Base-by-base conservation (phyloP, 2,797 vertebrate genomes). In the Coccyzus lansbergi region DNA sequence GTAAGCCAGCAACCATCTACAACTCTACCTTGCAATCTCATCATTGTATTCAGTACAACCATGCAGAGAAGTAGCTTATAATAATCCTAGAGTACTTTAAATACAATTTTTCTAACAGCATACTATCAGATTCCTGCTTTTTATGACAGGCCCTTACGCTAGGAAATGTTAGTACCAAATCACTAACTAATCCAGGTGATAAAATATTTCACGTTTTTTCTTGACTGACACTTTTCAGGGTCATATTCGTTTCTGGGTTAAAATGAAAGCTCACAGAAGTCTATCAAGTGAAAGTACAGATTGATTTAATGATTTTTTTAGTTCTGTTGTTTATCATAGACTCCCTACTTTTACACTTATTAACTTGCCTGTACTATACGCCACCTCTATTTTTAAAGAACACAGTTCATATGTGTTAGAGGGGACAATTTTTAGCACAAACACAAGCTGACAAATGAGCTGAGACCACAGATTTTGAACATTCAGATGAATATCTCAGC, bases 291-390 rank as follows among this genome's bases (percentile, higher is more conserved):
- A 67, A 51, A 74, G 5, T 8, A 52, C 2, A 58, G 48, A 38
- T 25, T 33, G 17, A 2, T 26, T 7, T 82, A 11, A 26, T 10
- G 1, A n/a, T 26, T 29, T 36, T 42, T 55, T 2, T 31, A 19
- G 3, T 11, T 26, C 26, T 53, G 34, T 1, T 44, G 17, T 26
- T 65, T 12, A 17, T 28, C 52, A 51, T 0, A 1, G 8, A 55
- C 29, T 89, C 51, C 29, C 4, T 83, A 53, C 44, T 77, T 21
- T 22, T 16, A 19, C 25, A 2, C 18, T 20, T 46, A 17, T 26
- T 21, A 42, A 17, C 21, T 9, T 8, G 60, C 34, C n/a, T 48
- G 33, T 58, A 70, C 64, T 62, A 83, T 15, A 70, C 46, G n/a
- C 49, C 53, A 13, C 12, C 42, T 28, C 5, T 46, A 12, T 70